A percentile compares a stretch with the other conserved stretches of the same genome.
Conservation (phyloP, 2,797 vertebrate genomes). For the Myiothlypis chrysogaster region DNA sequence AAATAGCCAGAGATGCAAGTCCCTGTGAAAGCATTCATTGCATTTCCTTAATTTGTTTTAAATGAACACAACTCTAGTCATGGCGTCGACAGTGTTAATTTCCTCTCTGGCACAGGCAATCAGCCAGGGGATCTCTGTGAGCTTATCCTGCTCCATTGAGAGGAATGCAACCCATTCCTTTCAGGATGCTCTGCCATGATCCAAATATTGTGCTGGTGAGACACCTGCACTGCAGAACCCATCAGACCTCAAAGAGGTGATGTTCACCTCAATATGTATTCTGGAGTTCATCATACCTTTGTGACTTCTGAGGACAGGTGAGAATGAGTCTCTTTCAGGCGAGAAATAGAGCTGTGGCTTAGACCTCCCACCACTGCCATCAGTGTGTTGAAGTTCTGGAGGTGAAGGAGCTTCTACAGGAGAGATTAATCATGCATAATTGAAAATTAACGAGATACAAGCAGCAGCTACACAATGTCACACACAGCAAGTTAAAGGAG, state of each 20-base stretch:
- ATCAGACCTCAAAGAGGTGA: background rate
- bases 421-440: background rate
- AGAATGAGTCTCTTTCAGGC: slow-evolving; percentile 93
- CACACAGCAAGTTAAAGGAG: background rate
- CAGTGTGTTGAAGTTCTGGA: slow-evolving; percentile 96
- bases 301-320: slow-evolving; percentile 90
- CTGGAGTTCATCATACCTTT: slow-evolving; percentile 78
- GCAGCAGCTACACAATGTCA: background rate
- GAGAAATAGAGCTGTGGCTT: slow-evolving; percentile 95
- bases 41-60: slow-evolving; percentile 4
- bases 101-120: background rate
- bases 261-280: background rate
- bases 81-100: background rate
- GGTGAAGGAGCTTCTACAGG: slow-evolving; percentile 89
- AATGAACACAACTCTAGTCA: background rate
- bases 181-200: background rate
- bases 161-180: background rate
- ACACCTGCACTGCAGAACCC: background rate
- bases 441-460: background rate
- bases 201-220: background rate
- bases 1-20: slow-evolving; percentile 50
- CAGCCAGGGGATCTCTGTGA: background rate
- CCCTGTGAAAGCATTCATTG: slow-evolving; percentile 40
- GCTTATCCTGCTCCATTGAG: background rate
- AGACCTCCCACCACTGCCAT: slow-evolving; percentile 96